Conservation (phyloP, 2,113 vertebrate genomes). For the Psittacula cyanocephala region DNA sequence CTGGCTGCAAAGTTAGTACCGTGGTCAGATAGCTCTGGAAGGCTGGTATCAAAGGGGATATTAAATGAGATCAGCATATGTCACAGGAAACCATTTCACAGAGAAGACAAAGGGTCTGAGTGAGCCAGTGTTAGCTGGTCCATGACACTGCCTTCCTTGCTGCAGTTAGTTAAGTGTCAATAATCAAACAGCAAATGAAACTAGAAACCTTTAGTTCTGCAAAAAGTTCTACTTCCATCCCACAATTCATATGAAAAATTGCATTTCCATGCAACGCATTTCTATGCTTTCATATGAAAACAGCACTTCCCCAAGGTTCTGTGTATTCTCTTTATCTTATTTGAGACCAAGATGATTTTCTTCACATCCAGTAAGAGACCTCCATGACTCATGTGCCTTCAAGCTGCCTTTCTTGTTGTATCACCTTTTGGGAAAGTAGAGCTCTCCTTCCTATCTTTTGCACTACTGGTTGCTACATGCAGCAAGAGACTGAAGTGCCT, state of each 20-base stretch:
- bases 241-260: neutral
- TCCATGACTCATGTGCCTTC: neutral
- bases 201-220: neutral
- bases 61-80: neutral
- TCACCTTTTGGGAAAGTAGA: neutral
- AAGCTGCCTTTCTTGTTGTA: neutral
- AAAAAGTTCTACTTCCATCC: neutral
- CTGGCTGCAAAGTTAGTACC: neutral
- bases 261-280: neutral
- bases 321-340: neutral
- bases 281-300: neutral
- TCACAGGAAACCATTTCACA: neutral
- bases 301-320: neutral
- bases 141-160: neutral
- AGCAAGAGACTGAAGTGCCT: neutral
- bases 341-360: neutral
- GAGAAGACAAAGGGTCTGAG: neutral
- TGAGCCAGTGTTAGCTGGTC: neutral
- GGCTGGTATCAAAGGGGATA: neutral
- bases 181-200: neutral
- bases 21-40: neutral
- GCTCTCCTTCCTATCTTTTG: neutral
- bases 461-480: neutral
- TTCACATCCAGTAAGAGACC: neutral
- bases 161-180: neutral